phyloP scores from a whole-genome alignment of 2,888 invertebrate species.

The Cordilura impudica region DNA sequence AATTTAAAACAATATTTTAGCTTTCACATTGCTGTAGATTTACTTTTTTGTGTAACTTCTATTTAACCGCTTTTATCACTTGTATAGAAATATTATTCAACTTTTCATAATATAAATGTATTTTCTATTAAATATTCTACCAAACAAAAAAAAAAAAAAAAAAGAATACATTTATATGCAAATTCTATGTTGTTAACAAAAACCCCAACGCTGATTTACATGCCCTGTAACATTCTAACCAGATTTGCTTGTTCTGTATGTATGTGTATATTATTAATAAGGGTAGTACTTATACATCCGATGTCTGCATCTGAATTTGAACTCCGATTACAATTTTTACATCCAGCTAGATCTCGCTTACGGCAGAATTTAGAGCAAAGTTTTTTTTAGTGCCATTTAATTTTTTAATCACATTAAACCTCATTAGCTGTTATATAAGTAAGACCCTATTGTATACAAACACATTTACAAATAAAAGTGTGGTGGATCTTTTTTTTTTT shows the following conservation, averaged over 20 bases:
- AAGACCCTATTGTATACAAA: background rate
- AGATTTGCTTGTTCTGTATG: background rate
- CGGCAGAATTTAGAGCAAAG: too few species aligned
- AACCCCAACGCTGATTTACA: constrained; percentile 29
- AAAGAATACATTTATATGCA: constrained; percentile 41
- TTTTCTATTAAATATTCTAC: constrained; percentile 41
- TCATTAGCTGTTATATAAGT: too few species aligned
- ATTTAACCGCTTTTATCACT: background rate
- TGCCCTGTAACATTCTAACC: constrained; percentile 17
- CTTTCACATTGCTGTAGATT: background rate
- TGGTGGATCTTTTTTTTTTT: background rate
- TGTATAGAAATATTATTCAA: constrained; percentile 15
- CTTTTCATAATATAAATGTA: constrained; percentile 24
- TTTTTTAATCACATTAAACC: too few species aligned
- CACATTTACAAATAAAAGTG: background rate
- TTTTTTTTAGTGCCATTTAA: too few species aligned
- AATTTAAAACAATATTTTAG: constrained; percentile 46
- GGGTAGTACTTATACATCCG: background rate
- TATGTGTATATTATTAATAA: background rate
- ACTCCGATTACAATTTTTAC: too few species aligned
- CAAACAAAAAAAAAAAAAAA: background rate
- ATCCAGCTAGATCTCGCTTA: too few species aligned
- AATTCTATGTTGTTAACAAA: constrained; percentile 30
- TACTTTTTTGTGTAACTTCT: background rate
- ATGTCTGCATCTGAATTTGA: too few species aligned